These are phyloP conservation scores for Bubalus kerabau DNA, from an alignment of 2,113 vertebrate species.

Conservation along the genomic window DNA sequence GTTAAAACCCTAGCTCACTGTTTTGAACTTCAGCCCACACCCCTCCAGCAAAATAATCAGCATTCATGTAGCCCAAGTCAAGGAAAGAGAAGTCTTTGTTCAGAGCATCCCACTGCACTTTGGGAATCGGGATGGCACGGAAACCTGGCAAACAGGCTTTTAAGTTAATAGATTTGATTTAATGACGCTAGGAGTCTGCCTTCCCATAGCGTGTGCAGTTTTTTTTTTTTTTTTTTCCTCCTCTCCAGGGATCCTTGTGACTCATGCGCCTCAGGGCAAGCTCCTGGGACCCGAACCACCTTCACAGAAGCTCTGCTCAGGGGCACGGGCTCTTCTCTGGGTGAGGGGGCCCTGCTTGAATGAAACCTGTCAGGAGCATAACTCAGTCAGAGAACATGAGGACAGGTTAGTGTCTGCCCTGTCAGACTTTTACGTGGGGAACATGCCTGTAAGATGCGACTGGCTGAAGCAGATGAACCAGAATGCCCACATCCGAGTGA, in stretches of 20 bases:
- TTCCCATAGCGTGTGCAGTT: background rate
- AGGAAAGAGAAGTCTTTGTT: constrained; percentile 62
- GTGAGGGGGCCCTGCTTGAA: background rate
- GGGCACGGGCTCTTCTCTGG: background rate
- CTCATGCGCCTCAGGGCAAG: background rate
- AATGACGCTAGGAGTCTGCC: background rate
- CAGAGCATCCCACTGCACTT: constrained; percentile 16
- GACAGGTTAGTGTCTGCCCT: background rate
- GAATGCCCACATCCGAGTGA: background rate
- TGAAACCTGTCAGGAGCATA: background rate
- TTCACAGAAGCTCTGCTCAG: background rate
- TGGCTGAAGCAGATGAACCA: background rate
- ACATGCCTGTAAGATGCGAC: background rate
- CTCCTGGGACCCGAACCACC: background rate
- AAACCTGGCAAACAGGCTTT: constrained; percentile 41
- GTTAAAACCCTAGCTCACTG: constrained; percentile 36
- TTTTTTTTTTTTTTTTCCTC: background rate
- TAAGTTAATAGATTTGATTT: constrained; percentile 23
- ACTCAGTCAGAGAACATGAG: background rate
- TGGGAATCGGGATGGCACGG: constrained; percentile 39
- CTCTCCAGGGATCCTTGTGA: background rate
- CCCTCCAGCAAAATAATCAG: constrained; percentile 50
- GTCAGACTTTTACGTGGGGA: background rate
- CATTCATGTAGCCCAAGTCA: constrained; percentile 40
- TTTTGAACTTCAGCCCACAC: constrained; percentile 56